A percentile compares a stretch with the other conserved stretches of the same genome.
phyloP scores from a whole-genome alignment of 2,888 invertebrate genomes.

The Synergus laeviventris region DNA sequence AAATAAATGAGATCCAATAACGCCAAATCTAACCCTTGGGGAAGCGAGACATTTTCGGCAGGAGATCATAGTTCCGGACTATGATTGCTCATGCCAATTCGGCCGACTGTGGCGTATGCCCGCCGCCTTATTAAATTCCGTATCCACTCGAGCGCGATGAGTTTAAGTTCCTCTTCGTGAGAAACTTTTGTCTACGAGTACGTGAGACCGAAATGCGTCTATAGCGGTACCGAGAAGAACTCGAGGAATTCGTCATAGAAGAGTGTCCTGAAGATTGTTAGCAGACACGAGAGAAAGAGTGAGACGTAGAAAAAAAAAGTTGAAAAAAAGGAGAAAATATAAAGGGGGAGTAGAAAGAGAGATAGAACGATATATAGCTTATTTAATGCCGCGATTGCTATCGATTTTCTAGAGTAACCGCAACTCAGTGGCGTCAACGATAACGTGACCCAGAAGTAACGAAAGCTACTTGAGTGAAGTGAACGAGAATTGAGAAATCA shows the following conservation, averaged over 20 bases:
- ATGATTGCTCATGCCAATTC: constrained; percentile 38
- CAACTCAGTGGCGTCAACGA: constrained; percentile 46
- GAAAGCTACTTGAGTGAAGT: neutral
- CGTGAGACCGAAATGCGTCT: constrained; percentile 30
- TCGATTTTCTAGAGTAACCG: constrained; percentile 58
- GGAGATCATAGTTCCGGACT: constrained; percentile 29
- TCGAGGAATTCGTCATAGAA: constrained; percentile 36
- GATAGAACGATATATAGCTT: constrained; percentile 44
- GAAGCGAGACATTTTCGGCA: constrained; percentile 6
- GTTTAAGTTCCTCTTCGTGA: constrained; percentile 39
- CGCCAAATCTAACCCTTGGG: constrained; percentile 14
- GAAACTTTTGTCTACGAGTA: constrained; percentile 40
- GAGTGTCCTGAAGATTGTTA: constrained; percentile 36
- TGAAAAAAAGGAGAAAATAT: constrained; percentile 41
- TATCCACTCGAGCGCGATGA: constrained; percentile 34
- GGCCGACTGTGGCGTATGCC: constrained; percentile 19
- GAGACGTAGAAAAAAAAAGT: constrained; percentile 42
- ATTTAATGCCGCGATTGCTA: constrained; percentile 59
- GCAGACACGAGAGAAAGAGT: constrained; percentile 20
- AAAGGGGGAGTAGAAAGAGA: constrained; percentile 2
- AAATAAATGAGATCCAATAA: neutral
- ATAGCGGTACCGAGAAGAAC: constrained; percentile 29
- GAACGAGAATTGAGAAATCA: constrained; percentile 24
- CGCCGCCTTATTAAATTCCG: constrained; percentile 37
- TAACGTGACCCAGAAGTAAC: constrained; percentile 5